A percentile compares a stretch with the other conserved stretches of the same genome.
Conservation (phyloP, 2,797 vertebrate species). For the Myotis planiceps region DNA sequence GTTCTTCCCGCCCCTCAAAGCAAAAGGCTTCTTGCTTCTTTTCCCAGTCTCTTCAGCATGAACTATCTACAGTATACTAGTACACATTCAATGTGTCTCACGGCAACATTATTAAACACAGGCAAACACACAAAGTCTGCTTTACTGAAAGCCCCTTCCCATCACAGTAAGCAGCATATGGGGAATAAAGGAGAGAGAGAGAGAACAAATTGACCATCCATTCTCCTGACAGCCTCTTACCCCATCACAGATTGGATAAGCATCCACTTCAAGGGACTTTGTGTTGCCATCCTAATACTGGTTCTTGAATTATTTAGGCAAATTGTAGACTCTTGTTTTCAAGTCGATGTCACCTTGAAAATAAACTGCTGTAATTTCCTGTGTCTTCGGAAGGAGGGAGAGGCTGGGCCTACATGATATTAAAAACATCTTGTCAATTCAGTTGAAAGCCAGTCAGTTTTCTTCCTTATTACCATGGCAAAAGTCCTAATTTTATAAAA, state of each 20-base stretch:
- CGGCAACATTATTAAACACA: not conserved
- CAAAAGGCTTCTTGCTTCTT: not conserved
- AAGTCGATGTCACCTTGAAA: not conserved
- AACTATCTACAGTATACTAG: not conserved
- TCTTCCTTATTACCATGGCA: not conserved
- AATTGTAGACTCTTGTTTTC: not conserved
- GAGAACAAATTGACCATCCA: not conserved
- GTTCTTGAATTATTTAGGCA: not conserved
- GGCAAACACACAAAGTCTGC: not conserved
- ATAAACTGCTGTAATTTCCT: constrained; percentile 13
- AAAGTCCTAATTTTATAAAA: not conserved
- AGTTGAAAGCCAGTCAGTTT: constrained; percentile 28
- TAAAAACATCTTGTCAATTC: not conserved
- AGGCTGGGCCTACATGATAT: not conserved
- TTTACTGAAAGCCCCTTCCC: not conserved
- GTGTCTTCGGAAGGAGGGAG: not conserved
- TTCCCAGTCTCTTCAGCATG: not conserved
- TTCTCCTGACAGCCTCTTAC: not conserved
- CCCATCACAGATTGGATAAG: not conserved
- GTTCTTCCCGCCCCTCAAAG: not conserved
- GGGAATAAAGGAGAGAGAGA: not conserved
- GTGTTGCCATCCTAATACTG: not conserved
- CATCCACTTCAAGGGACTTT: not conserved
- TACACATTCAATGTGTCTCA: not conserved
- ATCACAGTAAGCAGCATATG: not conserved